phyloP scores from a whole-genome alignment of 2,113 vertebrate genomes.

The Phrynosoma platyrhinos region DNA sequence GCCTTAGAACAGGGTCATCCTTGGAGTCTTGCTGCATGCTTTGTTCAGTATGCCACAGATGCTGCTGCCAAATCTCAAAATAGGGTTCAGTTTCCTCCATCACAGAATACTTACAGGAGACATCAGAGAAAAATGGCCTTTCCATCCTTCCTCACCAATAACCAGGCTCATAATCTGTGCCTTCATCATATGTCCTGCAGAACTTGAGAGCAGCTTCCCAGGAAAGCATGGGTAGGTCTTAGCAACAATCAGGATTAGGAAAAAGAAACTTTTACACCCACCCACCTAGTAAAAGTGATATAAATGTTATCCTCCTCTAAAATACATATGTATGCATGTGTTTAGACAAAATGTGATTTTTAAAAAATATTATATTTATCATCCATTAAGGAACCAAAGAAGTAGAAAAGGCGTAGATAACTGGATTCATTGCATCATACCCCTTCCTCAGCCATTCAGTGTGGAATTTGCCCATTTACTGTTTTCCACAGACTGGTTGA shows the following conservation, averaged over 20 bases:
- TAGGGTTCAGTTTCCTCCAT: not conserved
- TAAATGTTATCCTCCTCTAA: not conserved
- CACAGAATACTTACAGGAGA: not conserved
- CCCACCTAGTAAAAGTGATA: not conserved
- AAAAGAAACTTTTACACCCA: not conserved
- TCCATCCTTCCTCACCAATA: constrained; percentile 17
- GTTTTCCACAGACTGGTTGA: not conserved
- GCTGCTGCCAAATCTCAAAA: not conserved
- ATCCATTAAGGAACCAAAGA: not conserved
- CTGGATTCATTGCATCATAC: not conserved
- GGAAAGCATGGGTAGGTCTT: not conserved
- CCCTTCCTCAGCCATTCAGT: not conserved
- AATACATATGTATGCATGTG: not conserved
- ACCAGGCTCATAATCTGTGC: not conserved
- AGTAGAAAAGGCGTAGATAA: not conserved
- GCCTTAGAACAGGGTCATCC: not conserved
- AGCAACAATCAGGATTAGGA: not conserved
- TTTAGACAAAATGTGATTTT: not conserved
- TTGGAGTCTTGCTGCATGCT: not conserved
- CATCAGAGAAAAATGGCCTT: not conserved
- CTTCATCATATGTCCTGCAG: fast-evolving
- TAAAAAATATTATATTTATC: not conserved
- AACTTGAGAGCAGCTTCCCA: not conserved
- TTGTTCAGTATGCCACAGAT: not conserved
- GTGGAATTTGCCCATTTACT: not conserved